Evolutionary conservation across 2,888 invertebrate species (phyloP), one percentile per base, ranked within the genome.

Genomic region (Orgyia antiqua): DNA sequence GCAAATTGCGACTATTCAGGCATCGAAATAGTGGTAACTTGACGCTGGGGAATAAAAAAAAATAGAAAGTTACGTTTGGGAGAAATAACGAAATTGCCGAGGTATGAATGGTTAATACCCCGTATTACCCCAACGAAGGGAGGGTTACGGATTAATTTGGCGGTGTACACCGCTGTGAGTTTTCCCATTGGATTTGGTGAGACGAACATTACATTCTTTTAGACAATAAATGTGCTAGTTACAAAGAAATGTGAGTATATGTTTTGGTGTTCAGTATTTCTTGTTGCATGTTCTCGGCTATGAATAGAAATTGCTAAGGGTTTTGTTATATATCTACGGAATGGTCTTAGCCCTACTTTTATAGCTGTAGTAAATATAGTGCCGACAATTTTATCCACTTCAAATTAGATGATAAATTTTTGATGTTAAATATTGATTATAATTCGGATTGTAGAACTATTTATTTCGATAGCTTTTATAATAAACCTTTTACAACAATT

Each of bases 81-180:
- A 61, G 65, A 58, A 72, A 72, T 73, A 76, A 74, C 64, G 58
- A 57, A 76, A 77, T 77, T 71, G 71, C 61, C 57, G 59, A 64
- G 59, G 69, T 70, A 76, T 78, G 78, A 77, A 78, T 79, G 74
- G 68, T 75, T 78, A 76, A 79, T 77, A 75, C 64, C 50, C 49
- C 38, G 45, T 51, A 76, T 76, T 78, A 76, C 74, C 63, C 49
- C 39, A 46, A 51, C 62, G 64, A 68, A 68, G 65, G 60, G 67
- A 64, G 66, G 53, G 56, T 45, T 43, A 44, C 49, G 68, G 69
- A 75, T 74, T 77, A 72, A 76, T 75, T 72, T 65, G 52, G 55
- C 54, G 60, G 64, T 60, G 59, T 63, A 55, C 50, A 43, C 40
- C 39, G 49, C 43, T 29, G 51, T 34, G 55, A 49, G 42, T 52